Conservation (phyloP, 2,113 vertebrate species). For the Dromiciops gliroides region DNA sequence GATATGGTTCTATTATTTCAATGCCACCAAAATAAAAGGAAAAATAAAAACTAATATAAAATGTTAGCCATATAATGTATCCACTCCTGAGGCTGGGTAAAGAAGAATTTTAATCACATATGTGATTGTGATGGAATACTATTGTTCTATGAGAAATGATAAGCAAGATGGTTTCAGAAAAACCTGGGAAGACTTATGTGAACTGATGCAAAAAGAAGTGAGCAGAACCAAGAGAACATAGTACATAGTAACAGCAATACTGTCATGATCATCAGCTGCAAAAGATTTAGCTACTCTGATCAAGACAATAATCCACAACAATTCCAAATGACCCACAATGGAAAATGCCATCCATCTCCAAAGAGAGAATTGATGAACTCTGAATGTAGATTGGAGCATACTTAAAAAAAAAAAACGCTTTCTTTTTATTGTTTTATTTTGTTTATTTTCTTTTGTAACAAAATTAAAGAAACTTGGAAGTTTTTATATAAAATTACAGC, state of each 20-base stretch:
- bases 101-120: background rate
- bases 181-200: background rate
- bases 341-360: background rate
- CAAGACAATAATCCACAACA: background rate
- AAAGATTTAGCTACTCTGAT: background rate
- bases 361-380: background rate
- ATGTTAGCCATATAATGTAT: slow-evolving; percentile 10
- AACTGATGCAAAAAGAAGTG: background rate
- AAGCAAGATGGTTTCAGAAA: background rate
- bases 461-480: background rate
- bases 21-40: background rate
- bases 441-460: background rate
- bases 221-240: background rate
- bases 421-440: background rate
- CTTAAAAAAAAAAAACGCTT: background rate
- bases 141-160: background rate
- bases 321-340: background rate
- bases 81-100: background rate
- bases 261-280: background rate
- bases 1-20: slow-evolving; percentile 41
- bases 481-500: background rate
- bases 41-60: slow-evolving; percentile 48
- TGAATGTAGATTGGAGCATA: background rate
- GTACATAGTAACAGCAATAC: background rate
- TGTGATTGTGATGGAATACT: background rate